Percentiles rank a stretch among this genome's conserved stretches.
Conservation (phyloP, 2,797 vertebrate genomes). For the Sebastes melanostomus region DNA sequence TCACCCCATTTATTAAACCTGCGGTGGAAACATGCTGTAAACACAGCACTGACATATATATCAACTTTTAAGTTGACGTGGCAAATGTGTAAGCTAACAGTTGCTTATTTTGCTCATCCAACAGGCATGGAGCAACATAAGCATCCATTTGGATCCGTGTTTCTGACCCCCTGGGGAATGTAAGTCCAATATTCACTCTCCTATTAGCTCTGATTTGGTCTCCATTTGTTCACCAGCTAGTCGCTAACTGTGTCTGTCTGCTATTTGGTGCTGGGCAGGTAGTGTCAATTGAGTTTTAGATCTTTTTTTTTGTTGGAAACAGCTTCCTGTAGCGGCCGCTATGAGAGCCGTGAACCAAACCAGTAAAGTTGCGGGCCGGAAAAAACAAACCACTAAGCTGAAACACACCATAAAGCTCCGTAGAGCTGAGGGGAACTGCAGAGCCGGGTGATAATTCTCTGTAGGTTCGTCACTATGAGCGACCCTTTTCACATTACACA, state of each 20-base stretch:
- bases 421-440: no score
- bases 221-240: not conserved
- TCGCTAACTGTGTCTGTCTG: not conserved
- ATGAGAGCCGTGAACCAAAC: not conserved
- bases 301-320: not conserved
- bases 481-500: no score
- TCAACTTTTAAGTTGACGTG: not conserved
- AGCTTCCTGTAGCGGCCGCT: not conserved
- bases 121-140: not conserved
- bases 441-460: no score
- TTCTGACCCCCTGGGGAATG: not conserved
- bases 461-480: no score
- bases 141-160: not conserved
- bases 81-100: not conserved
- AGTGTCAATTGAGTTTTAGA: not conserved
- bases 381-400: not conserved
- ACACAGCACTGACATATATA: not conserved
- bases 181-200: not conserved
- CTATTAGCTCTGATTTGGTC: not conserved
- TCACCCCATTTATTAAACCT: not conserved
- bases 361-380: no score
- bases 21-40: not conserved
- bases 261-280: not conserved
- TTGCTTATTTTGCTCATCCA: not conserved
- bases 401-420: no score